phyloP scores from a whole-genome alignment of 2,888 invertebrate genomes.

The Agrenia bidenticulata region DNA sequence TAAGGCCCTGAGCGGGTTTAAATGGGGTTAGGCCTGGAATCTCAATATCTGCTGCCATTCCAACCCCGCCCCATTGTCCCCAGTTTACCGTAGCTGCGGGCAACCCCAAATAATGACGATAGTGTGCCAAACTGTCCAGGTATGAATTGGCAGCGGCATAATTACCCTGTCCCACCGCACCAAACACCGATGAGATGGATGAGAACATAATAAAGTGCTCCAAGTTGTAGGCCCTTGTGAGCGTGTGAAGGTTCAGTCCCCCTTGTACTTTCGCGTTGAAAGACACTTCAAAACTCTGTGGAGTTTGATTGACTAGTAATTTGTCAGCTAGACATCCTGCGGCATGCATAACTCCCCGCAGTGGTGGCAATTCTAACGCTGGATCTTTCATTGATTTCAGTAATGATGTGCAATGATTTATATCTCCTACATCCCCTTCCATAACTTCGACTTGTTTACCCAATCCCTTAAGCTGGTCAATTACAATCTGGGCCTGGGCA shows the following conservation, averaged over 20 bases:
- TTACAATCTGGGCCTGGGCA: neutral
- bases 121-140: constrained; percentile 19
- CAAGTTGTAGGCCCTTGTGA: neutral
- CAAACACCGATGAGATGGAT: constrained; percentile 7
- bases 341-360: constrained; percentile 29
- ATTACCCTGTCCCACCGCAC: constrained; percentile 21
- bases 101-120: constrained; percentile 17
- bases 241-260: constrained; percentile 22
- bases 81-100: constrained; percentile 23
- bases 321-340: constrained; percentile 24
- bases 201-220: constrained; percentile 31
- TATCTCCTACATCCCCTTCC: constrained; percentile 10
- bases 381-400: neutral
- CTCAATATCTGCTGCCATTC: constrained; percentile 23
- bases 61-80: constrained; percentile 34
- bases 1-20: neutral
- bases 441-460: neutral
- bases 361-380: constrained; percentile 8
- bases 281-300: constrained; percentile 12
- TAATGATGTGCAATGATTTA: neutral
- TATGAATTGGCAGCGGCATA: constrained; percentile 22
- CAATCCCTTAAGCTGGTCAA: neutral
- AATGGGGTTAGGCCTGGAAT: neutral
- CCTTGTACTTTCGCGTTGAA: constrained; percentile 24
- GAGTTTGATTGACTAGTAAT: constrained; percentile 15